Evolutionary conservation across 2,113 vertebrate species (phyloP).

Genomic region (Tyrannus savana): DNA sequence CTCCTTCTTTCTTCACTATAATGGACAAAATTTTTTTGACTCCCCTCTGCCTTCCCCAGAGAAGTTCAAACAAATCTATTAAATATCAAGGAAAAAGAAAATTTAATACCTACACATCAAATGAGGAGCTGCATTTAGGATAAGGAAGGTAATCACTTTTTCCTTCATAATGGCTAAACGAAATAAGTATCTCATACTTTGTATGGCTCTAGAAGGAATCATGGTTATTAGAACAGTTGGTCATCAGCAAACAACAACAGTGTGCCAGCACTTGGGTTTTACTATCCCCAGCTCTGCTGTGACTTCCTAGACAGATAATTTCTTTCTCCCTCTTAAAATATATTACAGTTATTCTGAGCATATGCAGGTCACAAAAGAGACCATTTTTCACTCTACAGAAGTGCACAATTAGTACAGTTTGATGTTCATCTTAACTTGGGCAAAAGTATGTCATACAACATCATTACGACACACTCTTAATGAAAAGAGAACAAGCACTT

Average conservation of each 20-base stretch:
- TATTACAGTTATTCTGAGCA: not conserved
- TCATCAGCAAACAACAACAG: not conserved
- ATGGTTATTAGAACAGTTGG: not conserved
- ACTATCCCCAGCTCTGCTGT: not conserved
- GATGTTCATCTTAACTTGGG: not conserved
- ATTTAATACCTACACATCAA: not conserved
- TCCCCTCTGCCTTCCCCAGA: not conserved
- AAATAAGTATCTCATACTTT: not conserved
- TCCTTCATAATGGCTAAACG: not conserved
- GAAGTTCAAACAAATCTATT: not conserved
- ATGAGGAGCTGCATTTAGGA: not conserved
- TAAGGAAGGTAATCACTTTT: not conserved
- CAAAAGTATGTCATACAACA: not conserved
- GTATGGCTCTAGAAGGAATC: not conserved
- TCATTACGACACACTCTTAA: not conserved
- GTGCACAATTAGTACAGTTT: not conserved
- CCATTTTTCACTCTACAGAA: not conserved
- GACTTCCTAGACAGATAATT: not conserved
- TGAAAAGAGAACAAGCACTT: not conserved
- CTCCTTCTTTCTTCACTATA: not conserved
- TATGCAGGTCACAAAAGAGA: not conserved
- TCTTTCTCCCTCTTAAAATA: not conserved
- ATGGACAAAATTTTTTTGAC: not conserved
- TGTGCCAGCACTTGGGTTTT: not conserved
- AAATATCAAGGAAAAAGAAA: not conserved